These are phyloP conservation scores for Lethrus apterus DNA, from an alignment of 1,140 invertebrate species.

Conservation along the genomic window DNA sequence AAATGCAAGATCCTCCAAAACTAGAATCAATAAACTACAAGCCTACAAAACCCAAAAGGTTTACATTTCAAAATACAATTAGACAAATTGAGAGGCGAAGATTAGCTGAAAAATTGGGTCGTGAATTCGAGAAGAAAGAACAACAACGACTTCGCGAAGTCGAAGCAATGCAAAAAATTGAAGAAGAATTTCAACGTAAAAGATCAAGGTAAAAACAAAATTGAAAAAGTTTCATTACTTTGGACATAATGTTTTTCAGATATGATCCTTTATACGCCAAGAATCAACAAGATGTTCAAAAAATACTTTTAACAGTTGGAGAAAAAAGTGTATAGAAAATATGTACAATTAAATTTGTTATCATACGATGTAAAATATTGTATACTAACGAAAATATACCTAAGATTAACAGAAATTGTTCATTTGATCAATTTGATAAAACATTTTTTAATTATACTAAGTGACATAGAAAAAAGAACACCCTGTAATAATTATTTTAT, in stretches of 20 bases:
- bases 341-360: too few relatives aligned
- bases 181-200: slow-evolving; percentile 40
- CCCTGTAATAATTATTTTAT: too few relatives aligned
- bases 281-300: slow-evolving; percentile 2
- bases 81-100: slow-evolving; percentile 65
- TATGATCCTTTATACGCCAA: neutral
- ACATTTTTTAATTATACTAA: too few relatives aligned
- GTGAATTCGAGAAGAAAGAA: slow-evolving; percentile 69
- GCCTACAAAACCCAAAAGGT: slow-evolving; percentile 50
- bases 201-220: slow-evolving; percentile 27
- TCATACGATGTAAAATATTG: too few relatives aligned
- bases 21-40: slow-evolving; percentile 17
- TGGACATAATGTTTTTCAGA: neutral
- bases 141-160: slow-evolving; percentile 63
- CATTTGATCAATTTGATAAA: neutral
- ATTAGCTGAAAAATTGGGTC: slow-evolving; percentile 64
- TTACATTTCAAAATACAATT: slow-evolving; percentile 76
- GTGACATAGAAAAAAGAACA: too few relatives aligned
- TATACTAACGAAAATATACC: too few relatives aligned
- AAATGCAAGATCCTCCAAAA: slow-evolving; percentile 42
- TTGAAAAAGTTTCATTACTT: neutral
- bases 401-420: too few relatives aligned
- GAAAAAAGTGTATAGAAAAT: slow-evolving; percentile 10
- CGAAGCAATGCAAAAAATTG: slow-evolving; percentile 62
- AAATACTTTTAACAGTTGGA: neutral